These are phyloP conservation scores for Prinia subflava DNA, from an alignment of 2,113 vertebrate species.

Conservation along the genomic window DNA sequence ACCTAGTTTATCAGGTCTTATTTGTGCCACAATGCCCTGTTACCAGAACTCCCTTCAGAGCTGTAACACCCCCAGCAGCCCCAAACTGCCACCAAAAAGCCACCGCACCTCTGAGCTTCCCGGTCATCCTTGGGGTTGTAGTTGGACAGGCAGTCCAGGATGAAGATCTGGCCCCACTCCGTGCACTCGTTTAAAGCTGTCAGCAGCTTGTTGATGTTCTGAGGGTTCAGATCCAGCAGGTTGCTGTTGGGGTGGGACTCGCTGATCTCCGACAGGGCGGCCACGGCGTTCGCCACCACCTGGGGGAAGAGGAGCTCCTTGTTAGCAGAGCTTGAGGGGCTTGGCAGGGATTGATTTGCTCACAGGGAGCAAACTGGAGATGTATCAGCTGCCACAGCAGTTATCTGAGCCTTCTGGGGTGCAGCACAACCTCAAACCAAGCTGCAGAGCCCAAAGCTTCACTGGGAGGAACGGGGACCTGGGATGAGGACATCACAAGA, in stretches of 20 bases:
- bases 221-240: constrained; percentile 95
- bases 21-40: not conserved
- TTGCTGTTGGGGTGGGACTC: constrained; percentile 99
- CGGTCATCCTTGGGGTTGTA: constrained; percentile 98
- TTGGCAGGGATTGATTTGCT: not conserved
- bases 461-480: not conserved
- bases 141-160: constrained; percentile 97
- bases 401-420: not conserved
- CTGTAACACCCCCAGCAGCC: not conserved
- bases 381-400: not conserved
- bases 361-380: not conserved
- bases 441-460: not conserved
- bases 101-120: constrained; percentile 91
- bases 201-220: constrained; percentile 98
- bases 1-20: not conserved
- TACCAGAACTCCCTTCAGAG: not conserved
- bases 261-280: constrained; percentile 95
- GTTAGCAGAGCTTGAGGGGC: not conserved
- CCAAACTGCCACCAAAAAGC: not conserved
- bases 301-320: constrained; percentile 6
- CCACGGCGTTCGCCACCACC: constrained; percentile 98
- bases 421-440: not conserved
- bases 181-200: constrained; percentile 97
- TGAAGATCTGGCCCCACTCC: constrained; percentile 99
- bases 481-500: not conserved